Evolutionary conservation across 2,888 invertebrate species (phyloP), one percentile per base, ranked within the genome.

Genomic region (Drosophila helvetica): DNA sequence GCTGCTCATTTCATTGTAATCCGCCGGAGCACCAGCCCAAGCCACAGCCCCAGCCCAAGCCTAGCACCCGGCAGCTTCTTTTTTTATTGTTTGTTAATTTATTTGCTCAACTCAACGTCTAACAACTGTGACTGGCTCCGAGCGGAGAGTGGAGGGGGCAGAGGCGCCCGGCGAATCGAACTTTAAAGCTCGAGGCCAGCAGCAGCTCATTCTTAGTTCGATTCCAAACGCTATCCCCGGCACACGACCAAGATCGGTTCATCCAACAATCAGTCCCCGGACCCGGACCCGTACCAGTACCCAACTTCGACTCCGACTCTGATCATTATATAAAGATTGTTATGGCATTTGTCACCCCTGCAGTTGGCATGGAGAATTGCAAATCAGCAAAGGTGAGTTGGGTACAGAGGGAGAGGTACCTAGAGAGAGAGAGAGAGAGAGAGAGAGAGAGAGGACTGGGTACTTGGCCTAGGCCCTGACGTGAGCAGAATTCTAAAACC

Each of bases 401-500:
- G 19, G 15, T n/a, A n/a, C 30, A 9, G 63, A 33, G 33, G 12
- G 12, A 10, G 12, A 22, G 12, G n/a, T 19, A 17, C 27, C 46
- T 4, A 10, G 10, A n/a, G 10, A 18, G 2, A 6, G 38, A 6
- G 33, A 4, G 12, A n/a, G n/a, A n/a, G n/a, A n/a, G n/a, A n/a
- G 17, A 79, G 69, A 62, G 70, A 5, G 33, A 6, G 38, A 6
- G 33, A 4, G 12, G 12, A 33, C 33, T 12, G 33, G 12, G 2
- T 33, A 12, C 12, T 67, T 76, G 77, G 65, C 59, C 74, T 60
- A 52, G 79, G 53, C 43, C 43, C 22, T 18, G 67, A 53, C 55
- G 68, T 52, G 64, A 25, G 55, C 60, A 78, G 81, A 73, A 75
- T 80, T 70, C 46, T 30, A 57, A 53, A 80, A 73, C 70, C 54